Evolutionary conservation across 2,888 invertebrate genomes (phyloP), one percentile per base, ranked within the genome.

Genomic region (Yponomeuta malinellus): DNA sequence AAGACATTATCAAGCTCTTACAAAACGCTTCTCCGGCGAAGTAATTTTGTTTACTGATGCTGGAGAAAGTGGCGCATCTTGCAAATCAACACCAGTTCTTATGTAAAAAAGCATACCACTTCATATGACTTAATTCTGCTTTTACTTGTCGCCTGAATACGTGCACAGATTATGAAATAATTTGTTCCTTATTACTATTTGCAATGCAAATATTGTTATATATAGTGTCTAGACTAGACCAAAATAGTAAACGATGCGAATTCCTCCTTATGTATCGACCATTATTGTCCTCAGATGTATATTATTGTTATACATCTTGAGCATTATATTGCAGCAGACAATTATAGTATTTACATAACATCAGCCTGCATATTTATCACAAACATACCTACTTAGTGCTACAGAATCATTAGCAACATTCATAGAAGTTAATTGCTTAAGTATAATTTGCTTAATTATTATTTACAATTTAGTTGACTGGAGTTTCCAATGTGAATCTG

Each of bases 321-420:
- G 33, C 65, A 29, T 65, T 65, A 65, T 29, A 10, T 64, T 65
- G 10, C 5, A 65, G 10, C 31, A 65, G 65, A 65, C 52, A 59
- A 59, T 65, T 67, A 74, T 81, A 23, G 23, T 23, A 81, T 82
- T 82, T 80, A 81, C 79, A 81, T 80, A 83, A 80, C 79, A 81
- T 77, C 75, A 74, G 73, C 74, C 65, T 65, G 65, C 33, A 65
- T 65, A 65, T 65, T 65, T 65, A 65, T 12, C 33, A 31, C 23
- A 70, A 68, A 63, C 70, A 48, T 31, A 37, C 48, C 59, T 68
- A 43, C n/a, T 15, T 3, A 59, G 12, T 59, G 15, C 52, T 59
- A 59, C 15, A 59, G 15, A 15, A 59, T 59, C 15, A 59, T 12
- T 59, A 59, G 15, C 15, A 15, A 59, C 12, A 59, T 59, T 43